Evolutionary conservation across 2,113 vertebrate genomes (phyloP).

Genomic region (Naja naja): DNA sequence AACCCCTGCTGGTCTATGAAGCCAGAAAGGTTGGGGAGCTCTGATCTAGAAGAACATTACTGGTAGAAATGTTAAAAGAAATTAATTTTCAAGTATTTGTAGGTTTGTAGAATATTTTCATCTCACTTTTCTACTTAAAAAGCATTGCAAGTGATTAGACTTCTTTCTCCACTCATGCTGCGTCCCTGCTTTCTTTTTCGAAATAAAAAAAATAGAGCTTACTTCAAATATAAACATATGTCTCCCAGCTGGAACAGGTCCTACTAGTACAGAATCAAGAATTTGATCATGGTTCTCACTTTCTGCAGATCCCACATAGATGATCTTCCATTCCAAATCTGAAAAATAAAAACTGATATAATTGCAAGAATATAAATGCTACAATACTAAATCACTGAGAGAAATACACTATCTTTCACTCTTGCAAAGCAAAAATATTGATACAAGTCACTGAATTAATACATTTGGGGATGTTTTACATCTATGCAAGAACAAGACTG

Average conservation of each 20-base stretch:
- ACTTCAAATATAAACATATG: conserved; percentile 95
- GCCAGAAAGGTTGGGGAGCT: too few relatives aligned
- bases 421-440: neutral
- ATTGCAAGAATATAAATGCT: neutral
- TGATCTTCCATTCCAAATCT: conserved; percentile 94
- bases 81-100: neutral
- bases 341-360: conserved; percentile 16
- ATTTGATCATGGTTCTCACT: conserved; percentile 91
- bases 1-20: too few relatives aligned
- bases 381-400: neutral
- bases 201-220: conserved; percentile 24
- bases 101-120: neutral
- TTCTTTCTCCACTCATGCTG: neutral
- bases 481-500: neutral
- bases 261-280: conserved; percentile 87
- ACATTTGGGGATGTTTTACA: neutral
- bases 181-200: neutral
- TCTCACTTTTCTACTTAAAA: neutral
- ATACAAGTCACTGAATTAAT: neutral
- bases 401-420: neutral
- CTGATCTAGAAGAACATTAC: neutral
- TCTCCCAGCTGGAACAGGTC: conserved; percentile 87
- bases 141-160: neutral
- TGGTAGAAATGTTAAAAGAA: neutral
- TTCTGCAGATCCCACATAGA: conserved; percentile 90